Evolutionary conservation across 2,113 vertebrate species (phyloP).

Genomic region (Scytalopus superciliaris): DNA sequence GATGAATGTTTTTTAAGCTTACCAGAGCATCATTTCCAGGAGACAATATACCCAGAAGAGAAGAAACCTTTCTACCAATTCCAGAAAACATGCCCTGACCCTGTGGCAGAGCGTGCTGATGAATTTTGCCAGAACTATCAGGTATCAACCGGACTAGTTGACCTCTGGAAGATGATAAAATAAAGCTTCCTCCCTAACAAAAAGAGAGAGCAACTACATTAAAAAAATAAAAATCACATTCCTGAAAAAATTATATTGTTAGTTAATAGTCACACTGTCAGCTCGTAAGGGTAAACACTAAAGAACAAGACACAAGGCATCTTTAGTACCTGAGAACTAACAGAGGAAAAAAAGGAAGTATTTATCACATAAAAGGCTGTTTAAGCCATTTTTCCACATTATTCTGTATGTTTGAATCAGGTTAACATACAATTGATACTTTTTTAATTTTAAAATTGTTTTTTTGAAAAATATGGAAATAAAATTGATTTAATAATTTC

Average conservation of each 20-base stretch:
- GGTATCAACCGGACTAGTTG: constrained; percentile 80
- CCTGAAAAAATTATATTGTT: neutral
- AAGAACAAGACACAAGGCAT: neutral
- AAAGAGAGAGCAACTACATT: neutral
- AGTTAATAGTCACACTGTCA: neutral
- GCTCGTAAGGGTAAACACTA: neutral
- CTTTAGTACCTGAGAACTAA: neutral
- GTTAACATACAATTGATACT: neutral
- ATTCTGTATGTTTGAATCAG: neutral
- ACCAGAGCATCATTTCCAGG: constrained; percentile 81
- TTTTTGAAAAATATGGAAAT: neutral
- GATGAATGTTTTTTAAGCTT: constrained; percentile 63
- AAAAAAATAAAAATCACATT: neutral
- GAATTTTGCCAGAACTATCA: constrained; percentile 84
- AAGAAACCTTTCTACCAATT: constrained; percentile 91
- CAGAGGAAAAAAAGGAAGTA: neutral
- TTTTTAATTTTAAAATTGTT: neutral
- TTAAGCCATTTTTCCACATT: neutral
- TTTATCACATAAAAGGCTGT: neutral
- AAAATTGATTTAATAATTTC: neutral
- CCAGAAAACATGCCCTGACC: constrained; percentile 93
- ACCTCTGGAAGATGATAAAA: constrained; percentile 83
- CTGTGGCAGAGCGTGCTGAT: constrained; percentile 81
- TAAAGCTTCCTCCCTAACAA: constrained; percentile 86
- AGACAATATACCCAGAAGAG: constrained; percentile 92